phyloP scores from a whole-genome alignment of 1,140 invertebrate genomes.

The Drosophila mayri region DNA sequence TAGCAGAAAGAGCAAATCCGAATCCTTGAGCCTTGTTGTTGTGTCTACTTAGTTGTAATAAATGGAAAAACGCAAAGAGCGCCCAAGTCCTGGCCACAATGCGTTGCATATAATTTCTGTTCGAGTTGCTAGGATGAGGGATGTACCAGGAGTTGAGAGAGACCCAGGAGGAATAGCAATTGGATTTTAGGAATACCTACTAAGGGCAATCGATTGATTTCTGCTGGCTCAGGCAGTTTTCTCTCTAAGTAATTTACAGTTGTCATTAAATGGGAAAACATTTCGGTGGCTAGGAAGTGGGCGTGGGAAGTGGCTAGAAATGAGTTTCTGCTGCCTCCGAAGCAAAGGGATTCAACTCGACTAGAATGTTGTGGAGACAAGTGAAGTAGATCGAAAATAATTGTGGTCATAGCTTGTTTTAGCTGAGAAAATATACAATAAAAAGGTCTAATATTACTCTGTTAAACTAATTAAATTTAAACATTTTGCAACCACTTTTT shows the following conservation, averaged over 20 bases:
- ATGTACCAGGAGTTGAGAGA: background rate
- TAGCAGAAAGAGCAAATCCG: slow-evolving; percentile 18
- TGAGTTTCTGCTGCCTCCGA: slow-evolving; percentile 11
- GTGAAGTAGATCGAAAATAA: background rate
- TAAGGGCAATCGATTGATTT: slow-evolving; percentile 81
- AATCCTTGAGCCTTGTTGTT: slow-evolving; percentile 47
- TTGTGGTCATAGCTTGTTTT: background rate
- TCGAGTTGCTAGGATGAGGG: slow-evolving; percentile 10
- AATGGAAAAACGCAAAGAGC: slow-evolving; percentile 65
- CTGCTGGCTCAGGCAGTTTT: slow-evolving; percentile 73
- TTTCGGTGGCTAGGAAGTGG: slow-evolving; percentile 12
- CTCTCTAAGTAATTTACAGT: slow-evolving; percentile 73
- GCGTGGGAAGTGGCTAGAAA: slow-evolving; percentile 24
- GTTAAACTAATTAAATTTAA: too few relatives aligned
- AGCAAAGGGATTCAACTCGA: background rate
- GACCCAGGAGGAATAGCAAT: slow-evolving; percentile 14
- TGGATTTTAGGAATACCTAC: slow-evolving; percentile 28
- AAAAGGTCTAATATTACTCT: background rate
- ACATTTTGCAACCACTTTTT: too few relatives aligned
- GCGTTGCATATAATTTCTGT: slow-evolving; percentile 74
- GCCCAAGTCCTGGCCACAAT: slow-evolving; percentile 48
- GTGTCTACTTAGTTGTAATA: slow-evolving; percentile 81
- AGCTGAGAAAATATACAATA: too few relatives aligned
- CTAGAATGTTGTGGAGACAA: background rate
- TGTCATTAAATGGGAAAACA: slow-evolving; percentile 54